Base-by-base conservation (phyloP, 2,797 vertebrate species). In the Phalanger gymnotis region DNA sequence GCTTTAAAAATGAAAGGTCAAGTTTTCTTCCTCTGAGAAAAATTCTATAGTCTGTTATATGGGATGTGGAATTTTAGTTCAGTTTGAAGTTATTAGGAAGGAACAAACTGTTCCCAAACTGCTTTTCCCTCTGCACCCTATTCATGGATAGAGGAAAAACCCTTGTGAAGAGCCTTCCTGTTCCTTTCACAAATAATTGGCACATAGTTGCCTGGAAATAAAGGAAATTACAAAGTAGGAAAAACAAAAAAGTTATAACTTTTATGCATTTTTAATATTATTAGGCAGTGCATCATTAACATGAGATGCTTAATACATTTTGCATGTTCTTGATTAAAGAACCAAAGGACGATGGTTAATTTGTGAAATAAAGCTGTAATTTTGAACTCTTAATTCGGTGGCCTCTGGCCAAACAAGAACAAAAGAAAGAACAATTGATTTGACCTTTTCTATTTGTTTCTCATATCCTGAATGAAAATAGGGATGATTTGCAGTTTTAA, bases 401-500 rank as follows among this genome's bases (percentile, higher is more conserved):
- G 66, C 90, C 95, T 7, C 93, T 93, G 96, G 93, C 40, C 92
- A 95, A 92, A 94, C 0, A 57, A 0, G 4, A 40, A 58, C 89
- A 57, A 55, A 54, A 30, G 22, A n/a, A 92, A 91, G 0, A 53
- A 28, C 16, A 0, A 56, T 61, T 87, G 90, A 93, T 89, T 90
- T 53, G 47, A 11, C 0, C 0, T 81, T 94, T 96, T 90, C 92
- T 0, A 56, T 96, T 97, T 92, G 2, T 95, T 6, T 89, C 94
- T 91, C 19, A 61, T 61, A 73, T 93, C 90, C 54, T 25, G 31
- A 91, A 47, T 0, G 54, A 90, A 96, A 95, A 90, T 40, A 73
- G 90, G 28, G 6, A 87, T 95, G 93, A 96, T 95, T 93, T 95
- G 93, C 61, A 54, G 93, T 95, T 97, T 96, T 97, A 96, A 96